Base-by-base conservation (phyloP, 2,888 invertebrate species). In the Leptothorax acervorum region DNA sequence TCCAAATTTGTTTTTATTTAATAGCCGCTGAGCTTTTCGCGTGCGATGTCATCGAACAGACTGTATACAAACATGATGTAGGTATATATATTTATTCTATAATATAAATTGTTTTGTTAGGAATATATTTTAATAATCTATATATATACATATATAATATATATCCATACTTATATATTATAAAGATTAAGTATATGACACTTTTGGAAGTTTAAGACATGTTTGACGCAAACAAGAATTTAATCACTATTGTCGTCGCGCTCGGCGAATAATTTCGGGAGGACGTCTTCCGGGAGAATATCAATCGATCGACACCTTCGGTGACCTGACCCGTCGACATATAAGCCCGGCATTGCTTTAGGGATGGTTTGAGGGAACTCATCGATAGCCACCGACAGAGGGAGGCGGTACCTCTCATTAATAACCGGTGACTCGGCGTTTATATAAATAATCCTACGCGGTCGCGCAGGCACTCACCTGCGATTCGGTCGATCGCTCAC, bases 401-500 rank as follows among this genome's bases (percentile, higher is more conserved):
- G 82, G 83, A 88, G 88, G 90, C 88, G 90, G 85, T 85, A 83
- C 82, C 86, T 84, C 92, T 93, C 93, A 93, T 93, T 92, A 93
- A 93, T 93, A 93, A 93, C 91, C 87, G 88, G 90, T 93, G 93
- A 93, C 93, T 92, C 90, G 92, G 90, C 93, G 91, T 91, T 93
- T 92, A 91, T 93, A 90, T 93, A 93, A 93, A 93, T 93, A 93
- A 93, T 93, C 91, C 89, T 90, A 89, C 88, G 88, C 89, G 90
- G 90, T 89, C 89, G 90, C 88, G 90, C 87, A 86, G 90, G 91
- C 91, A 93, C 92, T 93, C 92, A 93, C 93, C 93, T 93, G 93
- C 92, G 91, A 93, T 91, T 91, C 88, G 89, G 90, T 92, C 93
- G 92, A 94, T 94, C 94, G 93, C 91, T 94, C 94, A 94, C 89